Evolutionary conservation across 2,113 vertebrate species (phyloP), one percentile per base, ranked within the genome.

Genomic region (Antechinus stuartii): DNA sequence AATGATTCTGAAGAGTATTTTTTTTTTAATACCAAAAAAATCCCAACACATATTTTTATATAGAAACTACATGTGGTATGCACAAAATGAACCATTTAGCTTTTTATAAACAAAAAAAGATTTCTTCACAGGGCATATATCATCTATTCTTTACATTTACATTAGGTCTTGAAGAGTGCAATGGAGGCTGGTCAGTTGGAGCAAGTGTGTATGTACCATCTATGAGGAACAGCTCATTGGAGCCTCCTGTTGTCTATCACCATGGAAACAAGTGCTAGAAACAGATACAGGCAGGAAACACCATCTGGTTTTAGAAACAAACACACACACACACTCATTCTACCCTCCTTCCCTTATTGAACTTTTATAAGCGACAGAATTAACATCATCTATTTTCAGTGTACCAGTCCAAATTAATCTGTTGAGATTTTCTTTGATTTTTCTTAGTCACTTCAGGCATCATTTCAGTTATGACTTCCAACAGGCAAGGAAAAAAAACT

Each of bases 231-330:
- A 42, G 68, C 68, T 42, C 19, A 84, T 42, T 42, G n/a, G 68
- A 84, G 6, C n/a, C n/a, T 84, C 68, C 23, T 7, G 8, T 84
- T 84, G 68, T 84, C 68, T n/a, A 84, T 84, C 68, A 23, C 68
- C 68, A 84, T 42, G 68, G 68, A 84, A 84, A 84, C 68, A 8
- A 84, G n/a, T 84, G 19, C n/a, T 8, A 84, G 68, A n/a, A 42
- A 19, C 35, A 84, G 68, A 84, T 42, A 42, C 68, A 84, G n/a
- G 68, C 68, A 84, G 19, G 68, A 42, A 84, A 84, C 68, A 42
- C 68, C 68, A 84, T 84, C 68, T 84, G 68, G 68, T 84, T 84
- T 84, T 84, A 84, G 42, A 84, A 84, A 84, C 68, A 68, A 68
- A 68, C 61, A 68, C 30, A n/a, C n/a, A 19, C 68, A n/a, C n/a